These are phyloP conservation scores for Sylvilagus floridanus DNA, from an alignment of 2,797 vertebrate genomes.

Conservation along the genomic window DNA sequence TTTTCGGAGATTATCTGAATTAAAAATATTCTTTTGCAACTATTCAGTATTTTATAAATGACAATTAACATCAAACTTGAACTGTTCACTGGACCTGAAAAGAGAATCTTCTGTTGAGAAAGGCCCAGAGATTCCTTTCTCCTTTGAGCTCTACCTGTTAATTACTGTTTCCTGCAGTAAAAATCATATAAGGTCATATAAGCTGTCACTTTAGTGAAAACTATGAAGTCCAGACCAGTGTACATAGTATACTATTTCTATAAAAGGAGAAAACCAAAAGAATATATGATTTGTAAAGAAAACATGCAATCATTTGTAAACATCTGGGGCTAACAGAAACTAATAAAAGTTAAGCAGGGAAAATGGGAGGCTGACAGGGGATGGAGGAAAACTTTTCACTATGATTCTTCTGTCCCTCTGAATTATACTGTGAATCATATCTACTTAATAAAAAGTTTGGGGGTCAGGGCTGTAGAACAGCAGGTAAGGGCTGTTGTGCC, in stretches of 20 bases:
- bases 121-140: background rate
- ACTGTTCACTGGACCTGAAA: background rate
- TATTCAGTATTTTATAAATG: conserved; percentile 1
- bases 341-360: background rate
- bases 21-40: background rate
- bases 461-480: too few species aligned
- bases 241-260: background rate
- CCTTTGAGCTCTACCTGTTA: background rate
- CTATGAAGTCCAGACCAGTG: background rate
- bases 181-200: background rate
- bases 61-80: conserved; percentile 17
- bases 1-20: background rate
- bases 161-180: conserved; percentile 3
- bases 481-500: too few species aligned
- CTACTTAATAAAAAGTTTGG: background rate
- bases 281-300: background rate
- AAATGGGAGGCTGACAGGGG: background rate
- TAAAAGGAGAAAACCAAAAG: background rate
- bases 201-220: conserved; percentile 24
- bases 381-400: background rate
- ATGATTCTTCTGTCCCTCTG: background rate
- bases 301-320: background rate
- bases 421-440: background rate
- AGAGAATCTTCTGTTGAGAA: background rate
- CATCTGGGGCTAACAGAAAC: background rate